These are phyloP conservation scores for Scaeva pyrastri DNA, from an alignment of 2,888 invertebrate species.

Conservation along the genomic window DNA sequence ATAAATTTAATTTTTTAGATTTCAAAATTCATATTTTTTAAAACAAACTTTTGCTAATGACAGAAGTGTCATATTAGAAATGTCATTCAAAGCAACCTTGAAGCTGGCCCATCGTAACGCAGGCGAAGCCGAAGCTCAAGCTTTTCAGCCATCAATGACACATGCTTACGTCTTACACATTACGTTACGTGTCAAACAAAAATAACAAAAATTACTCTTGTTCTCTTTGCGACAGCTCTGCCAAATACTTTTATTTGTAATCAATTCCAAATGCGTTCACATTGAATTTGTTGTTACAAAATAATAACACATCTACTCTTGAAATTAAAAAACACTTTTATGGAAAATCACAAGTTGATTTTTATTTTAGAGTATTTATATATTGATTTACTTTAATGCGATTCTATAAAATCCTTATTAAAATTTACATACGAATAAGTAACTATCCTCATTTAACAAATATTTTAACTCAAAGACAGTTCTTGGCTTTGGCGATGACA, in stretches of 20 bases:
- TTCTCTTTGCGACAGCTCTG: background rate
- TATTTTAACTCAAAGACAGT: background rate
- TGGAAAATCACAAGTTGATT: background rate
- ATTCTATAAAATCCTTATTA: conserved; percentile 1
- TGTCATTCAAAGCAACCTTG: no score
- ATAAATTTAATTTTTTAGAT: no score
- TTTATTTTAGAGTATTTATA: background rate
- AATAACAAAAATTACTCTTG: no score
- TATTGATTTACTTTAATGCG: background rate
- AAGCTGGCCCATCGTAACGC: no score
- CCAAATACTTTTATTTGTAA: background rate
- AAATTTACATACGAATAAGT: background rate
- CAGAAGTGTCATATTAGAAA: no score
- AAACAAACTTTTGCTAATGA: no score
- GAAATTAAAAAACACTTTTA: background rate
- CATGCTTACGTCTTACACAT: no score
- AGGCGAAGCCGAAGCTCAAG: no score
- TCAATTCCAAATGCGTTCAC: background rate
- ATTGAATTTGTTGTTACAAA: background rate
- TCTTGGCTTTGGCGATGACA: background rate
- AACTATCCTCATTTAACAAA: no score
- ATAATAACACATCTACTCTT: background rate
- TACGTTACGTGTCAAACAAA: no score
- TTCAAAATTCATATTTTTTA: no score
- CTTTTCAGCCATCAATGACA: no score